Evolutionary conservation across 2,113 vertebrate genomes (phyloP).

Genomic region (Candoia aspera): DNA sequence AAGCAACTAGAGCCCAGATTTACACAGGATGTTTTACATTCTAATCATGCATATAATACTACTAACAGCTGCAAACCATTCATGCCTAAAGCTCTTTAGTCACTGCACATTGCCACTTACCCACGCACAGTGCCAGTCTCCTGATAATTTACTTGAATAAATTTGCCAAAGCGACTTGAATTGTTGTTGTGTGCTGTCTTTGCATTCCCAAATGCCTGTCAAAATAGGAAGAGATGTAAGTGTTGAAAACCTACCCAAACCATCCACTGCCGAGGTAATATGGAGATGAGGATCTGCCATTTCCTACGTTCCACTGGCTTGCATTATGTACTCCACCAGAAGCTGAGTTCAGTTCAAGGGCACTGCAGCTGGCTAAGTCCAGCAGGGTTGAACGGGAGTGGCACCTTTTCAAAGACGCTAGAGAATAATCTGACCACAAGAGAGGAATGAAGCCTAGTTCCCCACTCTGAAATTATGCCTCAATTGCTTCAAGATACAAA

Average conservation of each 20-base stretch:
- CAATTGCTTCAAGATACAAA: not conserved
- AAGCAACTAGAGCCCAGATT: rapidly evolving
- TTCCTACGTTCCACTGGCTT: not conserved
- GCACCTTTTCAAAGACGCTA: not conserved
- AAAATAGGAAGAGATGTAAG: constrained; percentile 55
- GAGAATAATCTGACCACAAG: not conserved
- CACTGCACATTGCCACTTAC: constrained; percentile 72
- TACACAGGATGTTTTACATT: not conserved
- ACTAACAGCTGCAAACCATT: not conserved
- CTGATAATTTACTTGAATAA: constrained; percentile 99
- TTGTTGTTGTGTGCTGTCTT: constrained; percentile 99
- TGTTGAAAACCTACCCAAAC: not conserved
- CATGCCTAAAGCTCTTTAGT: constrained; percentile 23
- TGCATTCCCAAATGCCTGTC: constrained; percentile 97
- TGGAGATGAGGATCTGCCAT: not conserved
- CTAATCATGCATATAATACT: not conserved
- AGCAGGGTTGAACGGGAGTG: not conserved
- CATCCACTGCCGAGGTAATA: not conserved
- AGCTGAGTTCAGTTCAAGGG: not conserved
- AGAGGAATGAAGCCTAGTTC: too few relatives aligned
- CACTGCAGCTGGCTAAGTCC: not conserved
- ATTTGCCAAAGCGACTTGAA: constrained; percentile 98
- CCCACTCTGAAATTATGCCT: too few relatives aligned
- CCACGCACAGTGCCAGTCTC: constrained; percentile 97
- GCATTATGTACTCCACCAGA: not conserved